phyloP scores from a whole-genome alignment of 2,113 vertebrate species.

The Phaethon lepturus region DNA sequence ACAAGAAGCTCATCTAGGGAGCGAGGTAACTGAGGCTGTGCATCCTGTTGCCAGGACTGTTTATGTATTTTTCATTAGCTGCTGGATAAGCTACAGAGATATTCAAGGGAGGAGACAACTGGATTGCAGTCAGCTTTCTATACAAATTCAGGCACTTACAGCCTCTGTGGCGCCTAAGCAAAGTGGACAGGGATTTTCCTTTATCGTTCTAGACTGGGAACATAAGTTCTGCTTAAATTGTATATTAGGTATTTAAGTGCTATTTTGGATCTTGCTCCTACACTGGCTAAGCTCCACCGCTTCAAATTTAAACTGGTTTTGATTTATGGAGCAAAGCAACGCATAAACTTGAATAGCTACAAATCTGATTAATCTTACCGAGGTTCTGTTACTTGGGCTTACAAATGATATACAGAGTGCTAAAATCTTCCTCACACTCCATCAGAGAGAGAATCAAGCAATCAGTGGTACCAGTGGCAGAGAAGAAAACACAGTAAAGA shows the following conservation, averaged over 20 bases:
- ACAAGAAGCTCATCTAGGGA: neutral
- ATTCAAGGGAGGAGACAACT: neutral
- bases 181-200: neutral
- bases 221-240: neutral
- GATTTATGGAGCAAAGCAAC: constrained; percentile 12
- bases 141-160: neutral
- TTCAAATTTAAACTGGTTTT: neutral
- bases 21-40: neutral
- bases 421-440: neutral
- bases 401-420: neutral
- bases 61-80: neutral
- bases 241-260: neutral
- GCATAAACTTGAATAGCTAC: neutral
- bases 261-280: neutral
- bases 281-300: neutral
- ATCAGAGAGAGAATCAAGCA: neutral
- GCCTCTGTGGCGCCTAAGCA: neutral
- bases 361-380: neutral
- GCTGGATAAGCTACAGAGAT: neutral
- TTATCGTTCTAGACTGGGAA: neutral
- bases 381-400: neutral
- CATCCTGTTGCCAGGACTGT: neutral
- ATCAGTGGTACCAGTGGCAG: neutral
- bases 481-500: neutral
- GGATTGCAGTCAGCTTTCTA: neutral